phyloP scores from a whole-genome alignment of 2,113 vertebrate genomes.

The Pantherophis guttatus region DNA sequence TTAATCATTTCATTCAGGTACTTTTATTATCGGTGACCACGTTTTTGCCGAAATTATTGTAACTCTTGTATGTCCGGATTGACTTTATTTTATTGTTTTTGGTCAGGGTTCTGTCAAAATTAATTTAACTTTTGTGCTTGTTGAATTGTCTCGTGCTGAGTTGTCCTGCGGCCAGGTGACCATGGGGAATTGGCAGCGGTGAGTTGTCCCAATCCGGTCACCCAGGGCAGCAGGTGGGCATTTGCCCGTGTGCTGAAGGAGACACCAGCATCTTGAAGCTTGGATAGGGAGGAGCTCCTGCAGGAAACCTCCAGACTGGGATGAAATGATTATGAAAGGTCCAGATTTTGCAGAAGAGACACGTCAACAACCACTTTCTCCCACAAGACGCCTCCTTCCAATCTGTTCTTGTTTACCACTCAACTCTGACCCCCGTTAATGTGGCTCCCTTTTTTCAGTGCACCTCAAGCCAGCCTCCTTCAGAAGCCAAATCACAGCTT shows the following conservation, averaged over 20 bases:
- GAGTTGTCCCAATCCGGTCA: background rate
- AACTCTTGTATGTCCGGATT: background rate
- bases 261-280: background rate
- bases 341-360: background rate
- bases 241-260: background rate
- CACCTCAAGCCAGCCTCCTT: fast-evolving
- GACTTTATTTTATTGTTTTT: background rate
- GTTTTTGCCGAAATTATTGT: background rate
- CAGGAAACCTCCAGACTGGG: background rate
- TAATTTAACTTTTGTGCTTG: background rate
- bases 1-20: background rate
- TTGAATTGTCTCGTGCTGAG: background rate
- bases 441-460: background rate
- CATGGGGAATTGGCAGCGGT: background rate
- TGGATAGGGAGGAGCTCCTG: background rate
- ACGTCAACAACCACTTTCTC: background rate
- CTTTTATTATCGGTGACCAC: background rate
- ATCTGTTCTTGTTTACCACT: background rate
- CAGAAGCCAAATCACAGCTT: background rate
- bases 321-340: background rate
- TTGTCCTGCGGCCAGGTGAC: background rate
- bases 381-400: background rate
- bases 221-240: background rate
- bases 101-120: background rate
- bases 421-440: slow-evolving; percentile 6